Percentiles rank a stretch among this genome's conserved stretches.
These are phyloP conservation scores for Thysanoteuthis rhombus DNA, from an alignment of 2,888 invertebrate genomes.

Conservation along the genomic window DNA sequence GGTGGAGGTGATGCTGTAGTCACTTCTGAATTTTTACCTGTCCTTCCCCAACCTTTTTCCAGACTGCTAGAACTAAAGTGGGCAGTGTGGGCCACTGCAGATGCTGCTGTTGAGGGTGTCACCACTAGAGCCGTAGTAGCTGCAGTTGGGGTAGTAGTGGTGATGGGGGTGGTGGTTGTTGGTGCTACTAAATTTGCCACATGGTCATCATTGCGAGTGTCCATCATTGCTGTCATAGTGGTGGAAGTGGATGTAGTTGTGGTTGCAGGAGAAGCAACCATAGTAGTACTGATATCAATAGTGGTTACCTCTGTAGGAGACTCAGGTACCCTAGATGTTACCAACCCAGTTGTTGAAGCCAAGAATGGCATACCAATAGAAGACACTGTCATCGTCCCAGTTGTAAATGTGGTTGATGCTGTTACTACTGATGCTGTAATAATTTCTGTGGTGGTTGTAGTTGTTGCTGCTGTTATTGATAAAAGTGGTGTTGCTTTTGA, in stretches of 20 bases:
- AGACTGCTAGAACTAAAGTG: conserved; percentile 30
- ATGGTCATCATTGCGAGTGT: background rate
- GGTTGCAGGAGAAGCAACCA: background rate
- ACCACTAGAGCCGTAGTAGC: background rate
- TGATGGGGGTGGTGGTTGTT: background rate
- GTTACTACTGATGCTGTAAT: conserved; percentile 24
- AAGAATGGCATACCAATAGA: background rate
- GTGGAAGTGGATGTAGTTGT: background rate
- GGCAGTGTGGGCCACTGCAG: conserved; percentile 13
- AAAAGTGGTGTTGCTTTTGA: background rate
- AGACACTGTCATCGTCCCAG: conserved; percentile 33
- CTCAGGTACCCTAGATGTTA: background rate
- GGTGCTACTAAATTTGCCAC: background rate
- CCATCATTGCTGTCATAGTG: background rate
- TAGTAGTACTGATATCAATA: background rate
- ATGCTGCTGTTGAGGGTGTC: background rate
- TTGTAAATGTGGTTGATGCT: conserved; percentile 1
- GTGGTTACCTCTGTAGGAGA: background rate
- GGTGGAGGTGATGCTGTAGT: conserved; percentile 42
- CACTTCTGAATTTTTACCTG: conserved; percentile 39
- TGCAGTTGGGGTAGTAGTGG: background rate
- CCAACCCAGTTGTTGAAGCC: conserved; percentile 15
- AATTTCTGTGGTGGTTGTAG: background rate
- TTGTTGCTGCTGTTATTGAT: background rate
- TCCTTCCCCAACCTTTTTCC: conserved; percentile 35